Evolutionary conservation across 2,113 vertebrate species (phyloP).

Genomic region (Podilymbus podiceps): DNA sequence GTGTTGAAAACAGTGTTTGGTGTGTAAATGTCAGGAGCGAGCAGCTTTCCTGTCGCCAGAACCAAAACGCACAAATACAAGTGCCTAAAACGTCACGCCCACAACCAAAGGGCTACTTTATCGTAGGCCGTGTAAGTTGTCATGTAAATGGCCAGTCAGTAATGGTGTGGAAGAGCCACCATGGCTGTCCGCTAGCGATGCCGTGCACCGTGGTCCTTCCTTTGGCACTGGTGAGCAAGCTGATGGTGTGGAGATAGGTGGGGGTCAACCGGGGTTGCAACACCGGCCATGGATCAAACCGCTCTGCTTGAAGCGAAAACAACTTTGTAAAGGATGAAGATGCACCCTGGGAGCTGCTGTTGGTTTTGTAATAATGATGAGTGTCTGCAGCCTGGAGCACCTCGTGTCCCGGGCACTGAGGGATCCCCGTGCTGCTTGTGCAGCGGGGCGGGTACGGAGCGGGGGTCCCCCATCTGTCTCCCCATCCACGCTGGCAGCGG

Average conservation of each 20-base stretch:
- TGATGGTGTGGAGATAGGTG: neutral
- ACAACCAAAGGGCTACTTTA: neutral
- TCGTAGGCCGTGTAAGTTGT: neutral
- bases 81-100: neutral
- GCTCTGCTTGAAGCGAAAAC: neutral
- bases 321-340: neutral
- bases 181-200: neutral
- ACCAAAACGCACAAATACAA: neutral
- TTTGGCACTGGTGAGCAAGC: rapidly evolving
- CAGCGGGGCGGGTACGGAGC: neutral
- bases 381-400: neutral
- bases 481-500: rapidly evolving
- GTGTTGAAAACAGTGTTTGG: constrained; percentile 25
- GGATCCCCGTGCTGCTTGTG: rapidly evolving
- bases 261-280: neutral
- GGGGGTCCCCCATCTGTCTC: neutral
- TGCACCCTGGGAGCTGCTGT: neutral
- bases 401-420: rapidly evolving
- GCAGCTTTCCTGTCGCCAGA: neutral
- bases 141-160: neutral
- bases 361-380: neutral
- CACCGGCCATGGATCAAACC: neutral
- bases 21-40: constrained; percentile 42
- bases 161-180: neutral
- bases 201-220: rapidly evolving